These are phyloP conservation scores for Aquatica leii DNA, from an alignment of 2,888 invertebrate species.

Conservation along the genomic window DNA sequence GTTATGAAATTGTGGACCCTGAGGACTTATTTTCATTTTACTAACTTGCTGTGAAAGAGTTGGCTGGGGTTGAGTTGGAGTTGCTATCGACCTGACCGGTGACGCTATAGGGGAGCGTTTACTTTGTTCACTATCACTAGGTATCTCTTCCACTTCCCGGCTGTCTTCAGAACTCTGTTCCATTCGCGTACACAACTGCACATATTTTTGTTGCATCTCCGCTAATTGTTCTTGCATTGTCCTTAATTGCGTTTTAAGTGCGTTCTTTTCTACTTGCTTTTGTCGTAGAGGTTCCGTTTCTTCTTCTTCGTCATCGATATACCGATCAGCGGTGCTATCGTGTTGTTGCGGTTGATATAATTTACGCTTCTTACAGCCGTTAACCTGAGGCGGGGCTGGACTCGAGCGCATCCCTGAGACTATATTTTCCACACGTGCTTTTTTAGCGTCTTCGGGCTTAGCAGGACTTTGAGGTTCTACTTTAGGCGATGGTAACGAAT, in stretches of 20 bases:
- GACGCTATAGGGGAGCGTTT: constrained; percentile 64
- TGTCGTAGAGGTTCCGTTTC: constrained; percentile 81
- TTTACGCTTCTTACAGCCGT: constrained; percentile 95
- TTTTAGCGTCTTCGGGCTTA: constrained; percentile 76
- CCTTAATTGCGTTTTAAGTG: constrained; percentile 83
- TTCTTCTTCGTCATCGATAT: constrained; percentile 79
- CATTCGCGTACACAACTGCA: constrained; percentile 85
- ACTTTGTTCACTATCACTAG: constrained; percentile 74
- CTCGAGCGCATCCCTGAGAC: constrained; percentile 92
- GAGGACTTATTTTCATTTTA: constrained; percentile 60
- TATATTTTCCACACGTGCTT: constrained; percentile 94
- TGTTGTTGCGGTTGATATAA: constrained; percentile 96
- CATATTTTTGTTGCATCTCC: constrained; percentile 91
- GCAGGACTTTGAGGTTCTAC: constrained; percentile 68
- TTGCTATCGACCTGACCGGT: constrained; percentile 64
- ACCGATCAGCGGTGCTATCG: constrained; percentile 71
- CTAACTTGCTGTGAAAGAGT: constrained; percentile 66
- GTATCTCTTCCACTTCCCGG: constrained; percentile 76
- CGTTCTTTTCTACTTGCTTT: constrained; percentile 86
- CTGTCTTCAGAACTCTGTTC: constrained; percentile 81
- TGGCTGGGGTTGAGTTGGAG: constrained; percentile 56
- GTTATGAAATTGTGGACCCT: constrained; percentile 60
- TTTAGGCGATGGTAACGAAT: constrained; percentile 68
- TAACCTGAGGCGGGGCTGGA: constrained; percentile 82
- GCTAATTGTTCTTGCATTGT: constrained; percentile 90